Evolutionary conservation across 2,113 vertebrate genomes (phyloP).

Genomic region (Abramis brama): DNA sequence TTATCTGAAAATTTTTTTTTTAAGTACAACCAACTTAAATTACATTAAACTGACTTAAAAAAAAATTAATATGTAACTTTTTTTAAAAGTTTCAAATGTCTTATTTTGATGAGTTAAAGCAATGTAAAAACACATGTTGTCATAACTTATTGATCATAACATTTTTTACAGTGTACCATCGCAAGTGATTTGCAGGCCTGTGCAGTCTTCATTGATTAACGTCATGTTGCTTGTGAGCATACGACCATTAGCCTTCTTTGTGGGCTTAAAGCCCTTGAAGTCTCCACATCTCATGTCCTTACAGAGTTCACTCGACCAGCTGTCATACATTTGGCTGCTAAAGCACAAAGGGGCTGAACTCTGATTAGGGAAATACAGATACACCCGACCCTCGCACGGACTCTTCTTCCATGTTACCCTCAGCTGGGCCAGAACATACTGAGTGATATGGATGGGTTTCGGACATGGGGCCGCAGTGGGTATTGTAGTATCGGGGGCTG

Average conservation of each 20-base stretch:
- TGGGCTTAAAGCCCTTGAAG: accelerated
- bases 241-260: accelerated
- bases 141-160: too few relatives aligned
- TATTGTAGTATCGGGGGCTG: accelerated
- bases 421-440: not conserved
- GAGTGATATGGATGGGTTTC: not conserved
- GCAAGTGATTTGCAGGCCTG: conserved; percentile 1
- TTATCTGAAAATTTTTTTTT: not conserved
- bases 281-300: conserved; percentile 38
- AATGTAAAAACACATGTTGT: too few relatives aligned
- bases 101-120: too few relatives aligned
- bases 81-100: too few relatives aligned
- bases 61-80: too few relatives aligned
- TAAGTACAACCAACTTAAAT: too few relatives aligned
- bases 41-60: too few relatives aligned
- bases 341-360: not conserved
- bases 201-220: accelerated
- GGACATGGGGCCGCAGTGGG: not conserved
- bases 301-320: not conserved
- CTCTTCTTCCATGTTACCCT: not conserved
- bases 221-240: not conserved
- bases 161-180: conserved; percentile 46
- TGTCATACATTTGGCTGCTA: accelerated
- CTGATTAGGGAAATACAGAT: not conserved
- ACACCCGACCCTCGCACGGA: conserved; percentile 37